Conservation (phyloP, 2,888 invertebrate species). For the Ariolimax columbianus region DNA sequence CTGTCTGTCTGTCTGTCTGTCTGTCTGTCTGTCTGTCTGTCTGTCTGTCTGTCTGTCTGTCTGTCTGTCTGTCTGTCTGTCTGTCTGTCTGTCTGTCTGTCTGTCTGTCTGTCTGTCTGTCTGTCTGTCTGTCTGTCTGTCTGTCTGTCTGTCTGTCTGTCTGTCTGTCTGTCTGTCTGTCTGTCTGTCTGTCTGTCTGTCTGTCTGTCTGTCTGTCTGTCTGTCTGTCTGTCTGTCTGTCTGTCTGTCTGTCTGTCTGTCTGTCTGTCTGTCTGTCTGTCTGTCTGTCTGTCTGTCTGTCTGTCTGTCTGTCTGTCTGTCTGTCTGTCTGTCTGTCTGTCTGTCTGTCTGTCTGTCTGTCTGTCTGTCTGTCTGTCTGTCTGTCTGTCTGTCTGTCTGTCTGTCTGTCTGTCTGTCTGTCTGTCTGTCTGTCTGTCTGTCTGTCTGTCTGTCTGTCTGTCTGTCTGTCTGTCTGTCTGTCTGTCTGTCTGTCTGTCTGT, state of each 20-base stretch:
- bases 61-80: too few species aligned
- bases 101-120: slow-evolving; percentile 44
- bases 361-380: background rate
- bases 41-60: background rate
- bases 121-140: slow-evolving; percentile 41
- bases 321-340: background rate
- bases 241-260: background rate
- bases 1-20: background rate
- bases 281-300: background rate
- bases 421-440: background rate
- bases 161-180: slow-evolving; percentile 36
- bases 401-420: background rate
- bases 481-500: slow-evolving; percentile 14
- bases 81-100: slow-evolving; percentile 2
- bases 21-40: background rate
- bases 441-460: background rate
- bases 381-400: background rate
- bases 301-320: background rate
- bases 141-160: slow-evolving; percentile 41
- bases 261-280: background rate
- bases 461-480: slow-evolving; percentile 6
- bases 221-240: background rate
- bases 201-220: slow-evolving; percentile 26
- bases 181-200: background rate
- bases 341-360: background rate